A percentile compares a stretch with the other conserved stretches of the same genome.
phyloP scores from a whole-genome alignment of 2,888 invertebrate genomes.

The Balanococcus diminutus region DNA sequence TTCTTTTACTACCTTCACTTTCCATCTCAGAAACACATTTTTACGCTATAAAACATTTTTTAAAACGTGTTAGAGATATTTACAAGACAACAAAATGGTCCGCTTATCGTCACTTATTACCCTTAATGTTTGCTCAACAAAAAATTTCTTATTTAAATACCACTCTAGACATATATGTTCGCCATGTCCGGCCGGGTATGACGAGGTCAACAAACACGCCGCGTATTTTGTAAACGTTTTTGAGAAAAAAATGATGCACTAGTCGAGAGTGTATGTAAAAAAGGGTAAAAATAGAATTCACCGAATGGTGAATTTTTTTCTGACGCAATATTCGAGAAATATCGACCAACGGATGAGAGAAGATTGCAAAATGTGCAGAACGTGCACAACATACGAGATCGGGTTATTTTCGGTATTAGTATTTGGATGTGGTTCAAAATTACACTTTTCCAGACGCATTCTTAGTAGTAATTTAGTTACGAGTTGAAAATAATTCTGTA shows the following conservation, averaged over 20 bases:
- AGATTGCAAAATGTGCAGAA: slow-evolving; percentile 31
- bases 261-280: background rate
- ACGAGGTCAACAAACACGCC: slow-evolving; percentile 21
- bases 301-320: slow-evolving; percentile 6
- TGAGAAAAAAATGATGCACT: background rate
- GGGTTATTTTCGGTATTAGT: slow-evolving; percentile 45
- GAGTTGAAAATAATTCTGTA: slow-evolving; percentile 42
- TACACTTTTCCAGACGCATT: slow-evolving; percentile 46
- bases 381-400: background rate
- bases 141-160: background rate
- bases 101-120: slow-evolving; percentile 4
- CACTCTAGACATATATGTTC: background rate
- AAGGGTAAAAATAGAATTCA: slow-evolving; percentile 16
- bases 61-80: background rate
- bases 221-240: background rate
- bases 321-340: background rate
- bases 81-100: background rate
- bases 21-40: background rate
- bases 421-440: slow-evolving; percentile 47
- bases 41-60: background rate
- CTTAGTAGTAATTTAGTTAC: slow-evolving; percentile 31
- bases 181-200: background rate
- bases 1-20: background rate
- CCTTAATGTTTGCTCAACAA: background rate
- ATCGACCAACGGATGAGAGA: background rate